Evolutionary conservation across 53 echinoderm and acorn worm genomes (phyloP).

Genomic region (Temnopleurus reevesii): DNA sequence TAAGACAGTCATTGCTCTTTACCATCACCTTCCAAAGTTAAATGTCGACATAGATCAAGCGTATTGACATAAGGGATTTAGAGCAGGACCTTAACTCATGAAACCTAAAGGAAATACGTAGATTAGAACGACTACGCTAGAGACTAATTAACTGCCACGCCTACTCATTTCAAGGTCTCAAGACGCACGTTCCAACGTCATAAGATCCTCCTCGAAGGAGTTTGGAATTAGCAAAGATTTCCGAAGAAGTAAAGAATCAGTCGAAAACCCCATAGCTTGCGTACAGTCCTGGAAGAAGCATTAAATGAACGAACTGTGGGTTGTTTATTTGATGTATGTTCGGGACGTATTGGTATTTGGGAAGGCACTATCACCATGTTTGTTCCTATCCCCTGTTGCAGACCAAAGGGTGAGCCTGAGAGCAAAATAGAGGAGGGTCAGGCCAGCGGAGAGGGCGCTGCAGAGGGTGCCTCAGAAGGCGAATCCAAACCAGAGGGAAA

Average conservation of each 20-base stretch:
- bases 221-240: no score
- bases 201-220: not conserved
- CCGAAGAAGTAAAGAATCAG: slow-evolving; percentile 2
- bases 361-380: not conserved
- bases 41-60: no score
- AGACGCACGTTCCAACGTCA: not conserved
- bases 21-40: no score
- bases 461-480: slow-evolving; percentile 20
- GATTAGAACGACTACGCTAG: not conserved
- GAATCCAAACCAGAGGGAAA: slow-evolving; percentile 44
- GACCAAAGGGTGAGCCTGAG: slow-evolving; percentile 34
- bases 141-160: not conserved
- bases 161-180: not conserved
- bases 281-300: not conserved
- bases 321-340: not conserved
- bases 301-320: not conserved
- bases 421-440: slow-evolving; percentile 43
- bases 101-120: slow-evolving; percentile 9
- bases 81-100: not conserved
- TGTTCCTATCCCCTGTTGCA: slow-evolving; percentile 10
- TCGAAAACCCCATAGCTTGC: slow-evolving; percentile 4
- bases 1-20: no score
- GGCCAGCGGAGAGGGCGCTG: slow-evolving; percentile 48
- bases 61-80: not conserved
- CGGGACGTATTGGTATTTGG: not conserved